A percentile compares a stretch with the other conserved stretches of the same genome.
Evolutionary conservation across 2,797 vertebrate species (phyloP).

Genomic region (Eutrigla gurnardus): DNA sequence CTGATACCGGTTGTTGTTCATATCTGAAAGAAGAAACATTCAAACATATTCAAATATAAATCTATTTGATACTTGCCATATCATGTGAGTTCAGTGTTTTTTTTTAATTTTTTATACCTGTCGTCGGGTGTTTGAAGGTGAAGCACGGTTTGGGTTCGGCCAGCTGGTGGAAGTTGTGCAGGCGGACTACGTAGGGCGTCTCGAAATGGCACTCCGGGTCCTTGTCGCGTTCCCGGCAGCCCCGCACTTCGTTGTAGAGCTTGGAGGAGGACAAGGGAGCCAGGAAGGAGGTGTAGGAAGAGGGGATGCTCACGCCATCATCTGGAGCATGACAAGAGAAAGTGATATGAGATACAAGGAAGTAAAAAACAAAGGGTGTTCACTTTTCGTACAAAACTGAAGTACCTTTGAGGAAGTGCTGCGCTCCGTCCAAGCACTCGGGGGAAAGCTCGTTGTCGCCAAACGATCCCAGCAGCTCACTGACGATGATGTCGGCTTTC

Average conservation of each 20-base stretch:
- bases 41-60: slow-evolving; percentile 5
- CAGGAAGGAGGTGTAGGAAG: slow-evolving; percentile 92
- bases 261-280: slow-evolving; percentile 95
- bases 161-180: slow-evolving; percentile 95
- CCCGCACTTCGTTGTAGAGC: slow-evolving; percentile 94
- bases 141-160: slow-evolving; percentile 92
- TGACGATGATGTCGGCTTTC: slow-evolving; percentile 93
- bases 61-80: background rate
- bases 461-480: slow-evolving; percentile 94
- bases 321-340: slow-evolving; percentile 69
- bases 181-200: slow-evolving; percentile 93
- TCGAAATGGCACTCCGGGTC: slow-evolving; percentile 95
- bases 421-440: slow-evolving; percentile 93
- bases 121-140: slow-evolving; percentile 90
- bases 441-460: slow-evolving; percentile 95
- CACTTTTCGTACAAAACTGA: background rate
- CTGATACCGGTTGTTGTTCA: slow-evolving; percentile 93
- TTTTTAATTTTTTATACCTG: slow-evolving; percentile 70
- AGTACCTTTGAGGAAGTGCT: slow-evolving; percentile 92
- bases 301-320: slow-evolving; percentile 92
- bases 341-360: slow-evolving; percentile 31
- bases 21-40: slow-evolving; percentile 79
- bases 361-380: slow-evolving; percentile 1
- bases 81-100: background rate
- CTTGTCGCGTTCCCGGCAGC: slow-evolving; percentile 93